Base-by-base conservation (phyloP, 2,797 vertebrate species). In the Melopsittacus undulatus region DNA sequence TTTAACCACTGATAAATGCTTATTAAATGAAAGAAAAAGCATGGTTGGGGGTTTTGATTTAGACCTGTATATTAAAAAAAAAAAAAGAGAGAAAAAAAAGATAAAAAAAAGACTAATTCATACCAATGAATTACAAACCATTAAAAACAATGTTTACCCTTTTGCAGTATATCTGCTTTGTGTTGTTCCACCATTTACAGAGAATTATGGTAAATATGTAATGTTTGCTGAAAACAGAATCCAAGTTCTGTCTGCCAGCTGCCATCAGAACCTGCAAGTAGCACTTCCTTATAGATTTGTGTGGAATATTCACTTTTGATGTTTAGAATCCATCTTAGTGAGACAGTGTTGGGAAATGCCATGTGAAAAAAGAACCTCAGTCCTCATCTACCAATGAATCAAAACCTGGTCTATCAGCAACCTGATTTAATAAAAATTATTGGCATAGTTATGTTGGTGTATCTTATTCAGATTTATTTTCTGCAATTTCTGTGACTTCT, bases 81-180 rank as follows among this genome's bases (percentile, higher is more conserved):
- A 36, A 36, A 36, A 36, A 36, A 36, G 36, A 36, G 36, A 36
- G 36, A 36, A 72, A 51, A 40, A 9, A 0, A 0, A 1, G 1
- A 19, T 29, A 23, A 5, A 26, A 42, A 45, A 40, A 45, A 2
- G 3, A 68, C 7, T 19, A 21, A 27, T 57, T 87, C 4, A 32
- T 42, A 34, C 3, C 2, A 72, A 52, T 48, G 4, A 63, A 40
- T 62, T 85, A 68, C 3, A 5, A 81, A 94, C 49, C 4, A 12
- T 34, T 92, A 56, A 72, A 68, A 15, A 8, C 6, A 5, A 4
- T 27, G 3, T 40, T 63, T 62, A 36, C 2, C 15, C 6, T 62
- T 89, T 51, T 36, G 29, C 5, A 45, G 15, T 22, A 56, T 38
- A 13, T 2, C 12, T 85, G 38, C 32, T 75, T 74, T 20, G 46